Percentiles rank a stretch among this genome's conserved stretches.
Conservation (phyloP, 2,797 vertebrate genomes). For the Helarctos malayanus region DNA sequence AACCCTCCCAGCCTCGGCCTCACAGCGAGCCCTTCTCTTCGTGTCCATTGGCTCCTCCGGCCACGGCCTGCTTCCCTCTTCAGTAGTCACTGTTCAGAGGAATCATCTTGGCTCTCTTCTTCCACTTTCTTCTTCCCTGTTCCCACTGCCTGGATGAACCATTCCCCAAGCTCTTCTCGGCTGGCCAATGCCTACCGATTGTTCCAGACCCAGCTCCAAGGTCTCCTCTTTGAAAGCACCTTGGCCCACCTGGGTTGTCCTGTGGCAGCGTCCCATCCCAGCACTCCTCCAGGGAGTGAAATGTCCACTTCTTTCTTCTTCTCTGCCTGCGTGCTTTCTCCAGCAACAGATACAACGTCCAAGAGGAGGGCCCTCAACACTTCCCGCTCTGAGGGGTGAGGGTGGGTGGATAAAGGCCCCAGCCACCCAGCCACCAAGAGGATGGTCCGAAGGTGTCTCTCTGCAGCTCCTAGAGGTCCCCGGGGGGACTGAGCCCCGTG, state of each 20-base stretch:
- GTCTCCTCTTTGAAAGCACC: background rate
- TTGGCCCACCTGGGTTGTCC: no score
- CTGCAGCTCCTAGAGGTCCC: background rate
- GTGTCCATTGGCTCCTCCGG: fast-evolving
- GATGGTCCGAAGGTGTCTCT: no score
- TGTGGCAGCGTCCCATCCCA: fast-evolving
- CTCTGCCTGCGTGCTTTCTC: background rate
- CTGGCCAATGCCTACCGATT: background rate
- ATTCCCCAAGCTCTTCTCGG: fast-evolving
- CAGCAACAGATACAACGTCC: fast-evolving
- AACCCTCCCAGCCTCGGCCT: background rate
- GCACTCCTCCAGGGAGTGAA: no score
- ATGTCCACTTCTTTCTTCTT: background rate
- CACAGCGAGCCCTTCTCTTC: background rate
- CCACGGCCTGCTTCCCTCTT: no score
- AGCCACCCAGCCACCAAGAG: no score
- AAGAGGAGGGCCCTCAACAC: background rate
- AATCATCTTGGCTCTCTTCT: background rate
- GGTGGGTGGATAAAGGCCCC: background rate
- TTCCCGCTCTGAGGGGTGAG: no score
- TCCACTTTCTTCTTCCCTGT: background rate
- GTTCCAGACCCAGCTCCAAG: background rate
- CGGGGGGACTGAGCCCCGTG: background rate
- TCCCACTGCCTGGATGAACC: background rate
- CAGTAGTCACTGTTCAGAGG: background rate